phyloP scores from a whole-genome alignment of 2,797 vertebrate genomes.

The Lagocephalus sceleratus region DNA sequence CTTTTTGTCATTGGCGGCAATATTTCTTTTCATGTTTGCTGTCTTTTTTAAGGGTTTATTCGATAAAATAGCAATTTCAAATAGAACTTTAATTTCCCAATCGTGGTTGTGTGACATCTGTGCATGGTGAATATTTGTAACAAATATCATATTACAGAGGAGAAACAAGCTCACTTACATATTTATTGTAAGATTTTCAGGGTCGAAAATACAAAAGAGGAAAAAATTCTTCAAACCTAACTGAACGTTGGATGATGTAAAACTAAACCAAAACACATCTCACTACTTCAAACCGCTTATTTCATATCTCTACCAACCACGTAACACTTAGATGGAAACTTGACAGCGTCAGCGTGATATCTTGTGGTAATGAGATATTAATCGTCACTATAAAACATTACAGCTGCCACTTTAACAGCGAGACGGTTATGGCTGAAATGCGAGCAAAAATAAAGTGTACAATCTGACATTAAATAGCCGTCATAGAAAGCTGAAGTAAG shows the following conservation, averaged over 20 bases:
- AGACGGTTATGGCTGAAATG: conserved; percentile 17
- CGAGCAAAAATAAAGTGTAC: conserved; percentile 21
- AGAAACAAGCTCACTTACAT: conserved; percentile 1
- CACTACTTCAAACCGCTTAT: neutral
- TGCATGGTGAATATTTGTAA: no score
- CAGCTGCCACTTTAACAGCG: neutral
- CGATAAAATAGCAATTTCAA: no score
- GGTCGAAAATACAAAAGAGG: neutral
- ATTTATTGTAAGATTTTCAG: neutral
- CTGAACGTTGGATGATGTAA: neutral
- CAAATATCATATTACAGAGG: no score
- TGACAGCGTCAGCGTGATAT: conserved; percentile 5
- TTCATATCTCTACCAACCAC: no score
- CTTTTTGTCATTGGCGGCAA: no score
- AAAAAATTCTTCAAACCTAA: neutral
- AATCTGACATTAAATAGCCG: conserved; percentile 19
- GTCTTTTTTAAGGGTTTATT: no score
- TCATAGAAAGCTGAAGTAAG: conserved; percentile 27
- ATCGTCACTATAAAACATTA: neutral
- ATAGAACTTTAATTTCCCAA: no score
- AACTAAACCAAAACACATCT: no score
- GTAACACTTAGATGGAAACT: neutral
- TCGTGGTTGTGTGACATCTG: no score
- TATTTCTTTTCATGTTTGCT: no score
- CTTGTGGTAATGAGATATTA: conserved; percentile 7